Conservation (phyloP, 2,888 invertebrate genomes). For the Drosophila infuscata region DNA sequence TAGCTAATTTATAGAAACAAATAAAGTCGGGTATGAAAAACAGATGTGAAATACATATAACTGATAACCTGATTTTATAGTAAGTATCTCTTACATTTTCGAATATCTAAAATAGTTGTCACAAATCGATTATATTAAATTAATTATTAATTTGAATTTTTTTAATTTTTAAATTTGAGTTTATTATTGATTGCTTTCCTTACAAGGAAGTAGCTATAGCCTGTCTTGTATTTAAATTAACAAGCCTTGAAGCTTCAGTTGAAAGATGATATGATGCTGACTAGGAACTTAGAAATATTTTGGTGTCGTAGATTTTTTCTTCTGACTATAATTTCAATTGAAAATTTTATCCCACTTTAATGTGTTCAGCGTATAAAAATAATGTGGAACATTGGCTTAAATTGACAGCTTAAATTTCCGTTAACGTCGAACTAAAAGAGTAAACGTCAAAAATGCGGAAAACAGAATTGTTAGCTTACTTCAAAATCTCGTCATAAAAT, state of each 20-base stretch:
- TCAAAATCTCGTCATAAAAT: constrained; percentile 26
- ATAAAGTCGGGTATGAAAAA: neutral
- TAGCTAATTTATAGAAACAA: neutral
- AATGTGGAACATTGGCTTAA: constrained; percentile 27
- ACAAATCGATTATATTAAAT: too few relatives aligned
- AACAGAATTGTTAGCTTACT: constrained; percentile 23
- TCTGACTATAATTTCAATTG: neutral
- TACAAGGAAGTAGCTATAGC: too few relatives aligned
- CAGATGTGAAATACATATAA: neutral
- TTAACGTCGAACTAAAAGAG: constrained; percentile 9
- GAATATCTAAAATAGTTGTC: neutral
- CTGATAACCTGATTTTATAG: neutral
- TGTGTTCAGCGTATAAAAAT: neutral
- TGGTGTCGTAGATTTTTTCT: neutral
- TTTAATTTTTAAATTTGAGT: too few relatives aligned
- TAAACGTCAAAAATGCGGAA: constrained; percentile 12
- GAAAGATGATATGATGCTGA: neutral
- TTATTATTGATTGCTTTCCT: too few relatives aligned
- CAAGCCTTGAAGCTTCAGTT: too few relatives aligned
- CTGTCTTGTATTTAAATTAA: too few relatives aligned
- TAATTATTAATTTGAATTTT: too few relatives aligned
- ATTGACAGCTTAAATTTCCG: constrained; percentile 47
- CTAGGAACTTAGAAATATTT: neutral
- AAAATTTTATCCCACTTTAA: neutral
- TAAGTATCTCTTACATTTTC: neutral